Conservation (phyloP, 37 sponge, comb jelly and placozoan genomes). For the Diacarnus erythraeanus region DNA sequence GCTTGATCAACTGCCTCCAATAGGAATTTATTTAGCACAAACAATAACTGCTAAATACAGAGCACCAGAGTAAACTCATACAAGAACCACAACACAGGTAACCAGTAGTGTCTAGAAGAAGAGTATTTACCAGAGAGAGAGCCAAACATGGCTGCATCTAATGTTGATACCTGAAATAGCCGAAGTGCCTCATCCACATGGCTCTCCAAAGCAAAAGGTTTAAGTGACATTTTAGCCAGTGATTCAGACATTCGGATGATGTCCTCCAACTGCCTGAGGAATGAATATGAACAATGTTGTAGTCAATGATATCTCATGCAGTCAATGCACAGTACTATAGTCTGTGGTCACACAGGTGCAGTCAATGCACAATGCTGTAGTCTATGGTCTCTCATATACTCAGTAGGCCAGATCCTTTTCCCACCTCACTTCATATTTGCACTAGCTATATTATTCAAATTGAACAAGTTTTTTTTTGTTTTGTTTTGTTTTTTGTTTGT, state of each 20-base stretch:
- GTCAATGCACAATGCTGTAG: too few relatives aligned
- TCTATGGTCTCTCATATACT: too few relatives aligned
- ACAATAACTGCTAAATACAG: too few relatives aligned
- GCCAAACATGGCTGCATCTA: constrained; percentile 93
- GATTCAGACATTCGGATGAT: constrained; percentile 95
- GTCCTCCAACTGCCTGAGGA: constrained; percentile 89
- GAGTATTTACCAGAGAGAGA: constrained; percentile 68
- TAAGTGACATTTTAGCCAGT: constrained; percentile 93
- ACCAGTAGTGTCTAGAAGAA: neutral
- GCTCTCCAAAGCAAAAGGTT: constrained; percentile 89
- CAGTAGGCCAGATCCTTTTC: too few relatives aligned
- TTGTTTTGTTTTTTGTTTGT: too few relatives aligned
- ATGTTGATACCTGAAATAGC: constrained; percentile 98
- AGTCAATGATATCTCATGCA: neutral
- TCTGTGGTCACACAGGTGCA: neutral
- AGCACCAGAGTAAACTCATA: too few relatives aligned
- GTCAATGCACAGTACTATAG: neutral
- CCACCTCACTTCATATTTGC: too few relatives aligned
- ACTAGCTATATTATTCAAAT: too few relatives aligned
- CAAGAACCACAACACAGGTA: too few relatives aligned
- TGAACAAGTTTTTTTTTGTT: too few relatives aligned
- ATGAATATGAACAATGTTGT: neutral
- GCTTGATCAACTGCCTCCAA: too few relatives aligned
- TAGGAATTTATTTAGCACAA: too few relatives aligned
- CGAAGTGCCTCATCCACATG: constrained; percentile 97